Evolutionary conservation across 1,140 invertebrate species (phyloP).

Genomic region (Nasonia vitripennis): DNA sequence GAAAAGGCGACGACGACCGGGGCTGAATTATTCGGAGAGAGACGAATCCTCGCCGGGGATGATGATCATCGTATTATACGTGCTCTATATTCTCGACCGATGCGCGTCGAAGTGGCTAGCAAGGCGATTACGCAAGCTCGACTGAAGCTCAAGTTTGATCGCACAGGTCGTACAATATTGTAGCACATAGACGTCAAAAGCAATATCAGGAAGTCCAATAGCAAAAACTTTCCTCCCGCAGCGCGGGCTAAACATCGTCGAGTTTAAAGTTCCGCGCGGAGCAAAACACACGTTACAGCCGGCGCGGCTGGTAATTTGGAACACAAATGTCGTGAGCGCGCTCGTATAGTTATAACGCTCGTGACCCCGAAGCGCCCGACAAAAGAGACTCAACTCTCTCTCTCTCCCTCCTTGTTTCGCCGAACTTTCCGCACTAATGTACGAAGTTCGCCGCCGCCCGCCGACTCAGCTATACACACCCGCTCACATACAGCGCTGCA

Average conservation of each 20-base stretch:
- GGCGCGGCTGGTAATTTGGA: background rate
- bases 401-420: background rate
- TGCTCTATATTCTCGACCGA: too few species aligned
- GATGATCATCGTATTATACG: background rate
- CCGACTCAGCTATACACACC: background rate
- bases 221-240: background rate
- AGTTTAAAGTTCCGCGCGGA: too few species aligned
- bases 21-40: too few species aligned
- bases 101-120: too few species aligned
- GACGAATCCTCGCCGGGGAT: background rate
- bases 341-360: background rate
- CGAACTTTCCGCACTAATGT: constrained; percentile 5
- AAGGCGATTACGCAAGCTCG: too few species aligned
- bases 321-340: background rate
- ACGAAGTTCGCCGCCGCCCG: background rate
- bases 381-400: background rate
- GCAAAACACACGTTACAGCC: background rate
- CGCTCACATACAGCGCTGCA: background rate
- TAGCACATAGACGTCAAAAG: too few species aligned
- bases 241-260: too few species aligned
- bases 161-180: too few species aligned
- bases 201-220: too few species aligned
- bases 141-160: too few species aligned
- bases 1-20: too few species aligned
- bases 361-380: background rate